Evolutionary conservation across 2,113 vertebrate genomes (phyloP), one percentile per base, ranked within the genome.

Genomic region (Elephantulus edwardii): DNA sequence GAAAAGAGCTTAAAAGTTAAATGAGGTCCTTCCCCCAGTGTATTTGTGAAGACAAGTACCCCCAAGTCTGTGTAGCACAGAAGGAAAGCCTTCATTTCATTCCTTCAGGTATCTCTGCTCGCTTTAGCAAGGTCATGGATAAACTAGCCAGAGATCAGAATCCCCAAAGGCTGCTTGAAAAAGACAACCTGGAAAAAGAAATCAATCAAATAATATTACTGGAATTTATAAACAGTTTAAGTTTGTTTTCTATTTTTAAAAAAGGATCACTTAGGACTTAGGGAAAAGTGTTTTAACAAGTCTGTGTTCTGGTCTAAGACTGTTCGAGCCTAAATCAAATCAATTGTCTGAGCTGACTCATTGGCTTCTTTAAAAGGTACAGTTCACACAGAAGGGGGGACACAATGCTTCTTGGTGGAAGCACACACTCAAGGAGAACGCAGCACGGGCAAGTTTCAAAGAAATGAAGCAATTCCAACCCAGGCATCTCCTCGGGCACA

Each of bases 401-500:
- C 48, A 78, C 79, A 93, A 64, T 8, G 88, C 54, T 35, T 81
- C 79, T 88, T 58, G 48, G 58, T 35, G 90, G 85, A 95, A 28
- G 71, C 82, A 91, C 64, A 56, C 68, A 64, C 2, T 76, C 24
- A 79, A 93, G 70, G 89, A 80, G 66, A 94, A 93, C 72, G 64
- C 14, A 64, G 30, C 75, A 87, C 0, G 6, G 33, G 33, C 40
- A 68, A 54, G 28, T 44, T 92, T 87, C 76, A 91, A 72, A 87
- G 89, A 91, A 95, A 95, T 92, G 97, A 97, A 96, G 96, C 95
- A 95, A 88, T 88, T 46, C 66, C 89, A 96, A 52, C 77, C 94
- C 42, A 97, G 90, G 95, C 89, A 92, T 89, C 88, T 92, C 46
- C 38, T 6, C 89, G 94, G 96, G 97, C 96, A 95, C 8, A 0